Percentiles rank a stretch among this genome's conserved stretches.
phyloP scores from a whole-genome alignment of 1,140 invertebrate genomes.

The Amyelois transitella region DNA sequence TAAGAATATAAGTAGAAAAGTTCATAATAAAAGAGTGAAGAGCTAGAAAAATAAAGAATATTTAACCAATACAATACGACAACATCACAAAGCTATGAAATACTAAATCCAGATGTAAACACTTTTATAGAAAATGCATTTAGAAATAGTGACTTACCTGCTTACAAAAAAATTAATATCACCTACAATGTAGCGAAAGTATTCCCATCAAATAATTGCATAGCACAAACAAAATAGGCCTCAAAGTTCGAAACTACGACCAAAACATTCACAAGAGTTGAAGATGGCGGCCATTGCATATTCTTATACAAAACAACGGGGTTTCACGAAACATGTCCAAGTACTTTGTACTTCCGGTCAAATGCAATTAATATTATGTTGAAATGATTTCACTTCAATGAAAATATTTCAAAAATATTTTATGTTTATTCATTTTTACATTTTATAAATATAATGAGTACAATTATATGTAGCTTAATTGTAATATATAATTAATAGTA shows the following conservation, averaged over 20 bases:
- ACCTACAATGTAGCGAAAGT: constrained; percentile 56
- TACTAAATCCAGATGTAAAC: constrained; percentile 73
- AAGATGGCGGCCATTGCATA: constrained; percentile 75
- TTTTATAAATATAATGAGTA: too few relatives aligned
- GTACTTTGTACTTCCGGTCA: constrained; percentile 57
- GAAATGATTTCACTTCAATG: too few relatives aligned
- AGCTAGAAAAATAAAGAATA: constrained; percentile 15
- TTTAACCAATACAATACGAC: constrained; percentile 40
- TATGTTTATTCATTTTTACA: too few relatives aligned
- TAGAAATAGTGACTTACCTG: constrained; percentile 55
- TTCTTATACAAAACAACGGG: constrained; percentile 75
- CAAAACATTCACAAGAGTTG: constrained; percentile 74
- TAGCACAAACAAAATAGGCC: constrained; percentile 63
- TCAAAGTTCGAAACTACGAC: constrained; percentile 71
- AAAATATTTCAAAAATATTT: too few relatives aligned
- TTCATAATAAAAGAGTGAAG: constrained; percentile 4
- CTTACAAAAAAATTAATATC: constrained; percentile 42
- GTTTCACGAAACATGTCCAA: constrained; percentile 68
- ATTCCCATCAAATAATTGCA: constrained; percentile 63
- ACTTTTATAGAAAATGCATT: constrained; percentile 60
- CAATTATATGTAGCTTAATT: too few relatives aligned
- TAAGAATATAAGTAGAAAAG: constrained; percentile 24
- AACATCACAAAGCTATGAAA: constrained; percentile 58
- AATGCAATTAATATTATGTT: constrained; percentile 47
- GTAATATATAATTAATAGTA: background rate